Percentiles rank a stretch among this genome's conserved stretches.
Evolutionary conservation across 1,140 invertebrate genomes (phyloP).

Genomic region (Vollenhovia emeryi): DNA sequence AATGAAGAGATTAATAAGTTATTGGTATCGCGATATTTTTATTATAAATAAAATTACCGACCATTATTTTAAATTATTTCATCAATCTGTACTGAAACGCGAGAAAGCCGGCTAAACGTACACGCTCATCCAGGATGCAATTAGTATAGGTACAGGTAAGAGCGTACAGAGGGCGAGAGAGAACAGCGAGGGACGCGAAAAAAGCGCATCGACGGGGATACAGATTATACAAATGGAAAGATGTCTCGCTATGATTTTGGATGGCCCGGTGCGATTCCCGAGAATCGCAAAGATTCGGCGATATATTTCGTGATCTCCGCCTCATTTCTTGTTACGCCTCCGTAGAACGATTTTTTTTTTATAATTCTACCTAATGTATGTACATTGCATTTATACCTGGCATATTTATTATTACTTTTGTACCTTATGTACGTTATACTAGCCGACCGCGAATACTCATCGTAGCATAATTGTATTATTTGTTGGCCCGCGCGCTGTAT

Average conservation of each 20-base stretch:
- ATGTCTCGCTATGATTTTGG: conserved; percentile 32
- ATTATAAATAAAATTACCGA: not conserved
- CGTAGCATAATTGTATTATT: conserved; percentile 51
- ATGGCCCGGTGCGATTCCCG: not conserved
- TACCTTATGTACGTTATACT: not conserved
- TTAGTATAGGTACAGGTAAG: conserved; percentile 43
- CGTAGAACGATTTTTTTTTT: conserved; percentile 29
- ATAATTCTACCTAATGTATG: conserved; percentile 35
- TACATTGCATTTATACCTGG: no score
- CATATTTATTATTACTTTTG: not conserved
- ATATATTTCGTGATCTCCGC: conserved; percentile 37
- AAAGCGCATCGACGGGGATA: conserved; percentile 7
- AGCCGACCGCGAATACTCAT: not conserved
- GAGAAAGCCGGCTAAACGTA: not conserved
- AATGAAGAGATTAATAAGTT: not conserved
- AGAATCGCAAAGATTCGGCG: not conserved
- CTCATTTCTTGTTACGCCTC: conserved; percentile 33
- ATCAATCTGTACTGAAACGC: not conserved
- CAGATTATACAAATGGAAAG: conserved; percentile 45
- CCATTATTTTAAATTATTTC: conserved; percentile 15
- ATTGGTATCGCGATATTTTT: not conserved
- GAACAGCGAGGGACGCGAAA: conserved; percentile 23
- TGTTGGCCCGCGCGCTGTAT: conserved; percentile 56
- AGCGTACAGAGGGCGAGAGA: conserved; percentile 16
- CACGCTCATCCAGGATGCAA: not conserved